Conservation (phyloP, 2,888 invertebrate genomes). For the Anorthoa munda region DNA sequence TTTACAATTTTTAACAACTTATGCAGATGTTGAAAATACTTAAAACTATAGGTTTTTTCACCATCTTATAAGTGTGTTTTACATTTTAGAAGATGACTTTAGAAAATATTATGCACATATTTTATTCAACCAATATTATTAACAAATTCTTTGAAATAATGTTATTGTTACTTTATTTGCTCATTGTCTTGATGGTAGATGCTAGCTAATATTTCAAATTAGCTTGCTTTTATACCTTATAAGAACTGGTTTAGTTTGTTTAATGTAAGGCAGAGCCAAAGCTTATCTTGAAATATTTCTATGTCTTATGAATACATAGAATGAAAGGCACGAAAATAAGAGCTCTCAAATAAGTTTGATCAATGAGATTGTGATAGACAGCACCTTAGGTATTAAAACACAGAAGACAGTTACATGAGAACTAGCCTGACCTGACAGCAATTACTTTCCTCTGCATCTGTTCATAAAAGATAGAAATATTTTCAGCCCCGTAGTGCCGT, state of each 20-base stretch:
- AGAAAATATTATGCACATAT: conserved; percentile 35
- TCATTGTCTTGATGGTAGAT: neutral
- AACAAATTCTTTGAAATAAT: neutral
- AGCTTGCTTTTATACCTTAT: neutral
- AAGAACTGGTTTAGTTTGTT: neutral
- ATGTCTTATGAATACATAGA: neutral
- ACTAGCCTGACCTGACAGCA: neutral
- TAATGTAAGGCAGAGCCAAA: neutral
- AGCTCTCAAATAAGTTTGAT: neutral
- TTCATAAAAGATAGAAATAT: neutral
- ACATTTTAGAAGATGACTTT: neutral
- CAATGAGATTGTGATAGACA: neutral
- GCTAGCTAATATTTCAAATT: neutral
- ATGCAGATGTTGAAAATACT: neutral
- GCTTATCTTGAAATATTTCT: neutral
- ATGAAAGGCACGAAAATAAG: neutral
- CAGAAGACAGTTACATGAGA: neutral
- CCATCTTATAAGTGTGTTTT: neutral
- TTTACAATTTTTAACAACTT: conserved; percentile 20
- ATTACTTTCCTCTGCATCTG: neutral
- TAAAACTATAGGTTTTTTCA: neutral
- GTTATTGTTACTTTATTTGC: neutral
- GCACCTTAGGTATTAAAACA: neutral
- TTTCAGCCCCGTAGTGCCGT: neutral
- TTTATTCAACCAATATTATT: conserved; percentile 20